Evolutionary conservation across 2,888 invertebrate species (phyloP).

Genomic region (Cryptocephalus moraei): DNA sequence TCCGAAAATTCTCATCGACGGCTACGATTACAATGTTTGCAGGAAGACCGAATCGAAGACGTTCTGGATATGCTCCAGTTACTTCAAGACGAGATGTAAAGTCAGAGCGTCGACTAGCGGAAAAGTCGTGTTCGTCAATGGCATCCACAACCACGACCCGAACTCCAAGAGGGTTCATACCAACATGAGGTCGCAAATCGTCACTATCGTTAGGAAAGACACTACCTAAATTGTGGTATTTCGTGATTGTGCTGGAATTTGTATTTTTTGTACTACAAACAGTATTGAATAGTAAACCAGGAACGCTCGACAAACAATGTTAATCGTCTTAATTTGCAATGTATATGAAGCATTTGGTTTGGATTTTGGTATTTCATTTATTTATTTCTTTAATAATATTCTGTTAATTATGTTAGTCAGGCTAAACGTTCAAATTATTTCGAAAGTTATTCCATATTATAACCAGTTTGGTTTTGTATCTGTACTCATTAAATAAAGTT

Average conservation of each 20-base stretch:
- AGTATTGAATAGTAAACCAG: not conserved
- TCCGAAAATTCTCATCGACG: slow-evolving; percentile 24
- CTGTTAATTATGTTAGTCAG: too few relatives aligned
- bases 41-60: slow-evolving; percentile 22
- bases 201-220: slow-evolving; percentile 17
- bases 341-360: too few relatives aligned
- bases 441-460: too few relatives aligned
- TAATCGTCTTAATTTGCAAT: too few relatives aligned
- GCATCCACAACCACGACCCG: slow-evolving; percentile 21
- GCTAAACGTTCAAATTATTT: too few relatives aligned
- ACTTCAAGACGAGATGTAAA: slow-evolving; percentile 24
- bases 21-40: slow-evolving; percentile 23
- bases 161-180: slow-evolving; percentile 14
- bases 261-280: not conserved
- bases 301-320: too few relatives aligned
- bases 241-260: not conserved
- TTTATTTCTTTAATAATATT: too few relatives aligned
- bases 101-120: slow-evolving; percentile 22
- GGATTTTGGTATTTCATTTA: too few relatives aligned
- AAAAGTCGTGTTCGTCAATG: slow-evolving; percentile 20
- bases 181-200: slow-evolving; percentile 22
- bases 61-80: slow-evolving; percentile 23
- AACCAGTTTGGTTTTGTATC: too few relatives aligned
- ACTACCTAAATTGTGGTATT: not conserved
- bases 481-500: too few relatives aligned